Conservation (phyloP, 2,888 invertebrate species). For the Venustoraphidia nigricollis region DNA sequence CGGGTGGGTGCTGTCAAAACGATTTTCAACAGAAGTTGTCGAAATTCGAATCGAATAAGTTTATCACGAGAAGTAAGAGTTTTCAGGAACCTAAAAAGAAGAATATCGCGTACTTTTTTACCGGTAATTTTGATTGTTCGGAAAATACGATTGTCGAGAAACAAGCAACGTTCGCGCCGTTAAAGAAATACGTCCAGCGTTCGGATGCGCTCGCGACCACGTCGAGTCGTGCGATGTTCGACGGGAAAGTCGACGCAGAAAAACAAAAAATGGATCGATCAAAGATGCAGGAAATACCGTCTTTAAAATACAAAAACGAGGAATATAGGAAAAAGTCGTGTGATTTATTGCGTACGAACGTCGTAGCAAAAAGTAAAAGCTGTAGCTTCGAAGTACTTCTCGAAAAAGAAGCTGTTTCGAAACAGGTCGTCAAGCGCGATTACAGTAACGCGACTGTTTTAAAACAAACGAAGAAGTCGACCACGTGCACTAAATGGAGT, state of each 20-base stretch:
- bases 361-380: constrained; percentile 28
- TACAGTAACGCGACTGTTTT: too few species aligned
- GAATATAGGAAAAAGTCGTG: constrained; percentile 36
- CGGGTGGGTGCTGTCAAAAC: constrained; percentile 13
- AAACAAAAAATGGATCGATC: not conserved
- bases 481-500: too few species aligned
- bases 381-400: constrained; percentile 36
- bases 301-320: constrained; percentile 32
- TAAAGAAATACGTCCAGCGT: too few species aligned
- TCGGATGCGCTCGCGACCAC: not conserved
- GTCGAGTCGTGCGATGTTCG: constrained; percentile 8
- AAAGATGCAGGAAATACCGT: constrained; percentile 32
- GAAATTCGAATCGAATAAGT: constrained; percentile 22
- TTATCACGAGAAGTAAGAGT: constrained; percentile 9
- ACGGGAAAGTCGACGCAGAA: constrained; percentile 3
- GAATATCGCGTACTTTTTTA: constrained; percentile 24
- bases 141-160: constrained; percentile 5
- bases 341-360: constrained; percentile 32
- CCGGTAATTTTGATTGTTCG: constrained; percentile 12
- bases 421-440: constrained; percentile 21
- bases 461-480: too few species aligned
- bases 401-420: constrained; percentile 29
- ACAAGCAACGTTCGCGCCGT: constrained; percentile 6
- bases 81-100: constrained; percentile 13
- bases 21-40: constrained; percentile 27